These are phyloP conservation scores for Pipistrellus kuhlii DNA, from an alignment of 2,797 vertebrate genomes.

Conservation along the genomic window DNA sequence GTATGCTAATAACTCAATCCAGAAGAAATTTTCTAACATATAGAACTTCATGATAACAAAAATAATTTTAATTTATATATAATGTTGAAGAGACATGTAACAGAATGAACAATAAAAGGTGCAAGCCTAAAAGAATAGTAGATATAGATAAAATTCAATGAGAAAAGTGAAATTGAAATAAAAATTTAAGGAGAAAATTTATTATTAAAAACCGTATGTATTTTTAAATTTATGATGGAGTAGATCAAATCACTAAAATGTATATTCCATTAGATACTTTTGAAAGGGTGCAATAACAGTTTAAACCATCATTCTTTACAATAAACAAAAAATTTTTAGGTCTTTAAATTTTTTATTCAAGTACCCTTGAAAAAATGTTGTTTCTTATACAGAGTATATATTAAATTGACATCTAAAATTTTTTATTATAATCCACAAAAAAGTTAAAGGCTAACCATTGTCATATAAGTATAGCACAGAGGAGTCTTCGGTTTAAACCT, in stretches of 20 bases:
- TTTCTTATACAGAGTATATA: too few species aligned
- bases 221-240: conserved; percentile 44
- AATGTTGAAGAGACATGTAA: background rate
- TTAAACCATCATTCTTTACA: conserved; percentile 39
- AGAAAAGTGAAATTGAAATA: conserved; percentile 29
- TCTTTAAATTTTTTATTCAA: too few species aligned
- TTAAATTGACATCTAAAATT: too few species aligned
- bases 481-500: background rate
- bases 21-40: conserved; percentile 33
- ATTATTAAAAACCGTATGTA: background rate
- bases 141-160: background rate
- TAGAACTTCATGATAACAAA: background rate
- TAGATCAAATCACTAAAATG: conserved; percentile 43
- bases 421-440: background rate
- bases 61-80: background rate
- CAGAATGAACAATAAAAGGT: background rate
- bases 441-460: background rate
- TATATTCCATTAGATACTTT: background rate
- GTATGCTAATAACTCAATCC: background rate
- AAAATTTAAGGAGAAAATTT: conserved; percentile 35
- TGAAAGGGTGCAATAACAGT: background rate
- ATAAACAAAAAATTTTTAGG: conserved; percentile 40
- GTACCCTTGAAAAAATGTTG: too few species aligned
- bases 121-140: background rate
- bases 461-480: background rate